Evolutionary conservation across 2,888 invertebrate species (phyloP).

Genomic region (Brachycybe producta): DNA sequence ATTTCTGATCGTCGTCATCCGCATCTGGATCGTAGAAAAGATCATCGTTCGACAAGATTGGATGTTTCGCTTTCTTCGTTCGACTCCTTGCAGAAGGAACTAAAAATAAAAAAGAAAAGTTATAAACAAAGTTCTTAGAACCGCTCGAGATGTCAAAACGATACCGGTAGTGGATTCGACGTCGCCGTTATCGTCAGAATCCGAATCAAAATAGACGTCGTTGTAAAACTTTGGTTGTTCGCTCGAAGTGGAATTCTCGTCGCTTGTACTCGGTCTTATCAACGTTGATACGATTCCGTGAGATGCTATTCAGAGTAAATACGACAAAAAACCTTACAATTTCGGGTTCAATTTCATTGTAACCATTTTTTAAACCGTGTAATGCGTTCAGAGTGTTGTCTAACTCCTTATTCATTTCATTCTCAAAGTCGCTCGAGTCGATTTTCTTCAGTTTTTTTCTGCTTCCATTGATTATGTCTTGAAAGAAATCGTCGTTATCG

Average conservation of each 20-base stretch:
- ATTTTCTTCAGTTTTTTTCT: not conserved
- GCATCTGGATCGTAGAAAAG: constrained; percentile 43
- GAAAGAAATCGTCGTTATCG: constrained; percentile 10
- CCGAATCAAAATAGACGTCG: constrained; percentile 28
- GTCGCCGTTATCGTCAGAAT: constrained; percentile 25
- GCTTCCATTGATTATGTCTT: not conserved
- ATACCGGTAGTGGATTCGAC: too few relatives aligned
- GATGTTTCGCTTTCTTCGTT: constrained; percentile 19
- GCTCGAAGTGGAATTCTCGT: too few relatives aligned
- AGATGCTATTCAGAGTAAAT: too few relatives aligned
- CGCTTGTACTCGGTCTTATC: too few relatives aligned
- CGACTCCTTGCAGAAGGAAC: not conserved
- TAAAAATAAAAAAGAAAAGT: constrained; percentile 5
- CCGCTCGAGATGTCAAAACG: not conserved
- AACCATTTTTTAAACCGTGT: too few relatives aligned
- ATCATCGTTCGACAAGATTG: constrained; percentile 31
- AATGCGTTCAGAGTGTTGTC: constrained; percentile 10
- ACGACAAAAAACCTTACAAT: too few relatives aligned
- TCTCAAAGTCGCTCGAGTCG: constrained; percentile 10
- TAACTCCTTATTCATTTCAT: constrained; percentile 16
- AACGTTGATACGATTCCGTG: too few relatives aligned
- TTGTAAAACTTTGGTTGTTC: constrained; percentile 25
- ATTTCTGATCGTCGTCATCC: constrained; percentile 42
- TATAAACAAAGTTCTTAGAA: not conserved
- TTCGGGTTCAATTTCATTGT: too few relatives aligned